Conservation (phyloP, 2,113 vertebrate genomes). For the Spilogale gracilis region DNA sequence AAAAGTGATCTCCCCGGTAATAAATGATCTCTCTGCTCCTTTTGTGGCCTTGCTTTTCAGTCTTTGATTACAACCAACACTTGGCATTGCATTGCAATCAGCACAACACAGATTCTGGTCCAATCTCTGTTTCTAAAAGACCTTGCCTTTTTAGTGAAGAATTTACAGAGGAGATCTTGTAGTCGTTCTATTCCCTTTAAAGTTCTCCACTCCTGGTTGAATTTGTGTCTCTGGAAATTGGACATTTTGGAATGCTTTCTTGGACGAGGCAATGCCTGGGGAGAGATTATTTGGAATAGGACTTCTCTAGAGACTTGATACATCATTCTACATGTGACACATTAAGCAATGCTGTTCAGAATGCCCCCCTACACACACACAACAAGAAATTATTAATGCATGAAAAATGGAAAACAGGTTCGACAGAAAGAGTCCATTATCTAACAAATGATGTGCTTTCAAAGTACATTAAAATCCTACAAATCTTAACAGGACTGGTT, state of each 20-base stretch:
- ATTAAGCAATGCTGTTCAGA: constrained; percentile 76
- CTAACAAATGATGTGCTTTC: constrained; percentile 84
- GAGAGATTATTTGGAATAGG: constrained; percentile 36
- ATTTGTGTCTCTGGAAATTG: not conserved
- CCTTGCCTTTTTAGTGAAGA: not conserved
- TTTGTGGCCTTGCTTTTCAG: constrained; percentile 40
- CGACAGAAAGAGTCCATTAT: constrained; percentile 70
- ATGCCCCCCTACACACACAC: not conserved
- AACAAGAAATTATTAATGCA: constrained; percentile 80
- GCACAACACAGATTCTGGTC: not conserved
- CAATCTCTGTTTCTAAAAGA: not conserved
- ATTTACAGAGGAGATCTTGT: not conserved
- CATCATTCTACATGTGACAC: constrained; percentile 49
- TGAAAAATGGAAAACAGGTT: constrained; percentile 73
- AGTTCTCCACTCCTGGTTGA: not conserved
- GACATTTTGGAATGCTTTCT: constrained; percentile 12
- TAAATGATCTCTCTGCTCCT: constrained; percentile 56
- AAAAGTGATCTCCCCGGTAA: constrained; percentile 57
- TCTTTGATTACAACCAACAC: constrained; percentile 56
- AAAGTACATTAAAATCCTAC: constrained; percentile 85
- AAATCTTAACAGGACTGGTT: constrained; percentile 81
- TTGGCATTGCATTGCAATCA: not conserved
- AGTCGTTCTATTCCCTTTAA: not conserved
- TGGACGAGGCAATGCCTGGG: not conserved
- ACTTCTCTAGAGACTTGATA: constrained; percentile 13